Evolutionary conservation across 2,888 invertebrate genomes (phyloP).

Genomic region (Xestia rhomboidea): DNA sequence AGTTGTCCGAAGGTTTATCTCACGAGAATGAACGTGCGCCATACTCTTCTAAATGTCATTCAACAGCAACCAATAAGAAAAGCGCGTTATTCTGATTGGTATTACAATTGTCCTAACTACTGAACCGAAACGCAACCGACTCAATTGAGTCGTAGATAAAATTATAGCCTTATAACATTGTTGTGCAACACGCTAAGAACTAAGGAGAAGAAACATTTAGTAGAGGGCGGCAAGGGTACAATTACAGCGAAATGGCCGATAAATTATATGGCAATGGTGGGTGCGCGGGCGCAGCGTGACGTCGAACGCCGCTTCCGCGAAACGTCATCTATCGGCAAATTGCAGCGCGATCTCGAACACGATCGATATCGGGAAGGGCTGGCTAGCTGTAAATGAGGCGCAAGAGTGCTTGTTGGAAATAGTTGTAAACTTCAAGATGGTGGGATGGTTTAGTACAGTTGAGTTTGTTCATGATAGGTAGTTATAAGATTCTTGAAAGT

Average conservation of each 20-base stretch:
- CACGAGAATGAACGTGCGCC: not conserved
- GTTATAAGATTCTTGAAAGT: constrained; percentile 16
- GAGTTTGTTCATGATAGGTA: not conserved
- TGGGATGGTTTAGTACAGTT: not conserved
- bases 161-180: constrained; percentile 69
- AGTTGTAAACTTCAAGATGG: constrained; percentile 12
- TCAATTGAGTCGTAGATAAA: constrained; percentile 63
- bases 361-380: constrained; percentile 77
- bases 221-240: constrained; percentile 82
- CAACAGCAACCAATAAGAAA: constrained; percentile 8
- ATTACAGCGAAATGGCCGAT: constrained; percentile 85
- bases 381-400: constrained; percentile 59
- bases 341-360: constrained; percentile 83
- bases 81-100: constrained; percentile 19
- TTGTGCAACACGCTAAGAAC: constrained; percentile 67
- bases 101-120: constrained; percentile 3
- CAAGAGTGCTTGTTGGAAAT: constrained; percentile 38
- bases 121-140: constrained; percentile 25
- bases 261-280: constrained; percentile 75
- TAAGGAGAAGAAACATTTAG: constrained; percentile 75
- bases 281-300: constrained; percentile 85
- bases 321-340: constrained; percentile 86
- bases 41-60: not conserved
- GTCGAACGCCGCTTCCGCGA: constrained; percentile 84
- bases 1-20: not conserved